Base-by-base conservation (phyloP, 2,888 invertebrate species). In the Cordilura impudica region DNA sequence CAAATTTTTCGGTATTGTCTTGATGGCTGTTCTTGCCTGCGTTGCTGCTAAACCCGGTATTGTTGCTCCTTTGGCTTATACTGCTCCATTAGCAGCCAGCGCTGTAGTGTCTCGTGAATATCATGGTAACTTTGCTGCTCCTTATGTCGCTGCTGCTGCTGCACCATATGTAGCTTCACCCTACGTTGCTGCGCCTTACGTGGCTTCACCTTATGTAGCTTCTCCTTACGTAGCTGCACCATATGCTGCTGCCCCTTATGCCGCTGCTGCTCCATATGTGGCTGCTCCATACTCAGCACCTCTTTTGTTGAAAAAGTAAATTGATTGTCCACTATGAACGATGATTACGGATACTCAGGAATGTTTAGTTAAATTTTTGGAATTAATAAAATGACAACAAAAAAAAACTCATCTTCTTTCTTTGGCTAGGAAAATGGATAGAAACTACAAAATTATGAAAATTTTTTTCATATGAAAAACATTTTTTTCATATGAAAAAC, bases 81-180 rank as follows among this genome's bases (percentile, higher is more conserved):
- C 85, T 2, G 67, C 86, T 12, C 84, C 86, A 72, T 84, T 81
- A 35, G 72, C 81, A 39, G 84, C 87, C 61, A 75, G 79, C 56
- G 85, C 85, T 51, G 82, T 84, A 31, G 84, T 83, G 1, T 91
- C 92, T 2, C 90, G 91, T 78, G 92, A 92, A 84, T 92, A 91
- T 87, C 92, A 93, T 84, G 91, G 91, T 18, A 85, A 86, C 82
- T 73, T 85, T 43, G 84, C 85, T 10, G 83, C 86, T n/a, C 84
- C 85, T 10, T 85, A 83, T 60, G 86, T 87, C 26, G 89, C 90
- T 82, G 84, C 85, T 19, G 83, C 85, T 23, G 75, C 78, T 0
- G 75, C 80, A 4, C 75, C 82, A 7, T 82, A 83, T 23, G 83
- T 78, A 23, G 83, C 78, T n/a, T 80, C 84, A 5, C 84, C 87